Evolutionary conservation across 2,113 vertebrate genomes (phyloP), one percentile per base, ranked within the genome.

Genomic region (Suncus etruscus): DNA sequence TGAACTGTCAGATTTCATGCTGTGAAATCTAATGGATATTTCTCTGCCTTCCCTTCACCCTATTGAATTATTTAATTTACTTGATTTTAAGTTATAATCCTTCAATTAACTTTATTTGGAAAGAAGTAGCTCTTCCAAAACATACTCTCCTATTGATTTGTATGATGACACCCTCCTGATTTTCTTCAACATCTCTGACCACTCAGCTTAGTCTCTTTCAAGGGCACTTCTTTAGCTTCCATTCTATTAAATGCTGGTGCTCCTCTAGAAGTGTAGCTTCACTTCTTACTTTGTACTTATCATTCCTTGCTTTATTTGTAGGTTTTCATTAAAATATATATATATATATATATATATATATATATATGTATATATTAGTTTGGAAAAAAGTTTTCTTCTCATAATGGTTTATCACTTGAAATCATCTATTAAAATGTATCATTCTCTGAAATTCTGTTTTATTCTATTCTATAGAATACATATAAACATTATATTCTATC

Each of bases 351-450:
- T 39, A 39, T 39, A 39, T 39, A 39, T 39, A 39, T 39, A 39
- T 39, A 39, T 39, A 39, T 39, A 39, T n/a, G n/a, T n/a, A n/a
- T n/a, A n/a, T n/a, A n/a, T n/a, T n/a, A n/a, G 22, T 63, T 50
- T 81, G 54, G 61, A 22, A 85, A 61, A 61, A 39, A 39, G 58
- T 20, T 61, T 5, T 2, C 18, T 54, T 61, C 58, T 61, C 15
- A 61, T 61, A 61, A 22, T 61, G 58, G 58, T 4, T 61, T 76
- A 68, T 39, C 9, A 63, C 47, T 88, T 68, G 39, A 50, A 87
- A 96, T 68, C 79, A 80, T 11, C 80, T 86, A 14, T 80, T 83
- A 93, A 85, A 61, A 20, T 61, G 22, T 22, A 25, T 29, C 65
- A 66, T 66, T 27, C 65, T 66, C 65, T 25, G 29, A 66, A 29